Conservation (phyloP, 2,888 invertebrate genomes). For the Rhabditoides inermis region DNA sequence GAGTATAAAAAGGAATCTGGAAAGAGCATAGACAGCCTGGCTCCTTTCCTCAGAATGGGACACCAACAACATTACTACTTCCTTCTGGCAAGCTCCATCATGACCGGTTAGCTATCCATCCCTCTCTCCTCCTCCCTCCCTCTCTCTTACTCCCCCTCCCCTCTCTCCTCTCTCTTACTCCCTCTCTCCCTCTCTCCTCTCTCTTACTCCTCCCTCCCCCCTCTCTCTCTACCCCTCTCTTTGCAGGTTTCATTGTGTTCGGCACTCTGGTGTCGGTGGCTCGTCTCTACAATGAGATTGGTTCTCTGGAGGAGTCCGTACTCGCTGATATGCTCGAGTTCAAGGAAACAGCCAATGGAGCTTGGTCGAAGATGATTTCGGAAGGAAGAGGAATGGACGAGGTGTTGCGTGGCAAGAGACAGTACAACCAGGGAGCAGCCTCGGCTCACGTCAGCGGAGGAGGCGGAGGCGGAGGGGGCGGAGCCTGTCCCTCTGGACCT, state of each 20-base stretch:
- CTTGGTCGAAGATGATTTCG: too few relatives aligned
- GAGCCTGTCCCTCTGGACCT: too few relatives aligned
- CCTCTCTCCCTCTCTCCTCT: not conserved
- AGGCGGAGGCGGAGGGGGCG: not conserved
- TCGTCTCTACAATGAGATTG: not conserved
- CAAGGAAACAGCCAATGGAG: too few relatives aligned
- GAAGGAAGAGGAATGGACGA: too few relatives aligned
- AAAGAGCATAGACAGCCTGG: too few relatives aligned
- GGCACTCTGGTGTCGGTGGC: not conserved
- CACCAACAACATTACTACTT: too few relatives aligned
- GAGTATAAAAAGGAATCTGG: too few relatives aligned
- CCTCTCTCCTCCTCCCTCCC: slow-evolving; percentile 2
- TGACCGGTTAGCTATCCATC: slow-evolving; percentile 8
- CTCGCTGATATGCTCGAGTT: too few relatives aligned
- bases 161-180: slow-evolving; percentile 1
- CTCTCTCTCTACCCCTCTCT: not conserved
- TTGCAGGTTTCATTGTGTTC: not conserved
- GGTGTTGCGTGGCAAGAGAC: not conserved
- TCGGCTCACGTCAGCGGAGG: not conserved
- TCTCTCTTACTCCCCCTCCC: slow-evolving; percentile 8
- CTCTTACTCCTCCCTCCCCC: not conserved
- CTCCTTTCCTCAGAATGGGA: too few relatives aligned
- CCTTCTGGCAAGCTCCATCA: too few relatives aligned
- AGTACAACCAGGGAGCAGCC: not conserved
- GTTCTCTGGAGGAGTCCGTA: not conserved